Conservation (phyloP, 2,888 invertebrate species). For the Bhutanitis thaidina region DNA sequence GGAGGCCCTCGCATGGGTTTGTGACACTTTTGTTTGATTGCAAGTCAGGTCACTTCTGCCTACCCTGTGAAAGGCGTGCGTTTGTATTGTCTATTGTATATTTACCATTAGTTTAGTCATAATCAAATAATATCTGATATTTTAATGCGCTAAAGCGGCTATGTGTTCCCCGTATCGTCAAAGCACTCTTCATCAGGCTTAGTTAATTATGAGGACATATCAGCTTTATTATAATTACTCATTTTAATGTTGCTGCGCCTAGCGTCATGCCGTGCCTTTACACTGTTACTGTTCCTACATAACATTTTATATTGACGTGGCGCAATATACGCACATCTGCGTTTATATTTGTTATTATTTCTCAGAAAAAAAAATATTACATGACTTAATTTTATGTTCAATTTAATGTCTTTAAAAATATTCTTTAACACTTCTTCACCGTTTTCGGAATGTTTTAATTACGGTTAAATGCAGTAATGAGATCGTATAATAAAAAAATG, state of each 20-base stretch:
- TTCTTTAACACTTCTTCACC: no score
- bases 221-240: conserved; percentile 79
- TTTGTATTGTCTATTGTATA: no score
- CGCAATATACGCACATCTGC: neutral
- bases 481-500: neutral
- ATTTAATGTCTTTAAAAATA: no score
- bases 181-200: conserved; percentile 76
- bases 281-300: conserved; percentile 29
- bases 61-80: no score
- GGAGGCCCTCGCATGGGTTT: no score
- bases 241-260: conserved; percentile 76
- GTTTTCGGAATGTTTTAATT: neutral
- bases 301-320: conserved; percentile 11
- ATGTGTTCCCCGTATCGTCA: conserved; percentile 42
- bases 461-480: neutral
- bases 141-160: conserved; percentile 42
- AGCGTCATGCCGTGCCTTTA: conserved; percentile 37
- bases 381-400: neutral
- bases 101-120: no score
- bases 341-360: conserved; percentile 1
- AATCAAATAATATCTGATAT: no score
- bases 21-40: no score
- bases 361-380: neutral
- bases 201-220: conserved; percentile 77
- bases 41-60: no score